Evolutionary conservation across 2,113 vertebrate species (phyloP).

Genomic region (Mesocricetus auratus): DNA sequence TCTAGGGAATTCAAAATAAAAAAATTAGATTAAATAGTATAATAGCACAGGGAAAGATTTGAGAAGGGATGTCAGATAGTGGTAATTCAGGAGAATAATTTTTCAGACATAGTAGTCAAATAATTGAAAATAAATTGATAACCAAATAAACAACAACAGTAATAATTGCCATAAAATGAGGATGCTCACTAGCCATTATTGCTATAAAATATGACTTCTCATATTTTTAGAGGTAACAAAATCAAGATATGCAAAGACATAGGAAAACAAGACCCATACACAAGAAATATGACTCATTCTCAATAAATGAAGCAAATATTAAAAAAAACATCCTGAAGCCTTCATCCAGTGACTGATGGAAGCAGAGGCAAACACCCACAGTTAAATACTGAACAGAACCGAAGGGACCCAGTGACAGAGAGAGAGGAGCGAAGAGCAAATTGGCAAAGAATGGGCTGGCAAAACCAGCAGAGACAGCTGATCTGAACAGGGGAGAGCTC

Average conservation of each 20-base stretch:
- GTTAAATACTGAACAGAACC: no score
- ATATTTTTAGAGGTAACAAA: not conserved
- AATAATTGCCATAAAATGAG: not conserved
- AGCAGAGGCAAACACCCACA: no score
- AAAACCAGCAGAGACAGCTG: no score
- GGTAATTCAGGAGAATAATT: not conserved
- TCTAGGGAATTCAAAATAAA: not conserved
- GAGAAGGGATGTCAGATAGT: not conserved
- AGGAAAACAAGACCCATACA: not conserved
- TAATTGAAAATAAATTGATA: slow-evolving; percentile 7
- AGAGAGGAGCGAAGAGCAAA: no score
- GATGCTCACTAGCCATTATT: not conserved
- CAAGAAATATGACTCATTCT: not conserved
- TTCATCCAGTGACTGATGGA: no score
- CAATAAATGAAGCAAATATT: not conserved
- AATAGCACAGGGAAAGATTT: not conserved
- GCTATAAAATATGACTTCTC: not conserved
- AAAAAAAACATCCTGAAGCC: no score
- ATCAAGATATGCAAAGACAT: not conserved
- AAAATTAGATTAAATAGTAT: not conserved
- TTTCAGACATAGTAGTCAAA: not conserved
- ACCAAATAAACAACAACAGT: not conserved
- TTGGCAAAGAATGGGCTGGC: no score
- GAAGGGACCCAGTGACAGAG: no score
- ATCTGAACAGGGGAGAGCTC: no score